Conservation (phyloP, 2,113 vertebrate genomes). For the Rafetus swinhoei region DNA sequence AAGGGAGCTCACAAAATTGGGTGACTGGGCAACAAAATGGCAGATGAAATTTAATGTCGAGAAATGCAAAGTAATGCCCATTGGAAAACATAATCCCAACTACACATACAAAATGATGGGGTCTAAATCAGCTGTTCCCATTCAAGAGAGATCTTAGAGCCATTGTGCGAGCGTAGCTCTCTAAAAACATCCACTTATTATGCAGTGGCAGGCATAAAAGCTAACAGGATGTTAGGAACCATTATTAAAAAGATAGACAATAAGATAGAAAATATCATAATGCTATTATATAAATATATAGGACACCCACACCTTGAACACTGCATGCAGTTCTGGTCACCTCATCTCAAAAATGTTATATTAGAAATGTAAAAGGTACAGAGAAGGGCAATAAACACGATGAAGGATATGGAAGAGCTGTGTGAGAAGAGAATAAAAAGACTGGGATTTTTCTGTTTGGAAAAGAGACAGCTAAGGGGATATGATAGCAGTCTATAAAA, state of each 20-base stretch:
- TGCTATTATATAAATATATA: background rate
- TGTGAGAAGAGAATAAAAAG: background rate
- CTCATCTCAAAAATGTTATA: background rate
- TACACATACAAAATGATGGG: background rate
- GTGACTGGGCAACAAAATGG: background rate
- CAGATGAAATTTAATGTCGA: background rate
- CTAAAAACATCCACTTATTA: background rate
- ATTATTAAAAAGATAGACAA: background rate
- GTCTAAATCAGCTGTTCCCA: background rate
- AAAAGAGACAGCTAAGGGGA: background rate
- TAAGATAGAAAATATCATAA: background rate
- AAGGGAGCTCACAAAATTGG: background rate
- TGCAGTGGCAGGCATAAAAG: background rate
- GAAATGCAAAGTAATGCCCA: background rate
- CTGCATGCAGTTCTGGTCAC: background rate
- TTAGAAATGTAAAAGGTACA: background rate
- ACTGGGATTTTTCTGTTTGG: background rate
- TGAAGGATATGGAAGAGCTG: background rate
- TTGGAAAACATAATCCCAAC: background rate
- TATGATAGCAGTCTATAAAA: background rate
- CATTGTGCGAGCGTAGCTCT: background rate
- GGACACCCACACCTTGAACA: background rate
- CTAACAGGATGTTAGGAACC: background rate
- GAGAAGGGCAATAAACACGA: background rate
- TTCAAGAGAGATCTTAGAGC: background rate